phyloP scores from a whole-genome alignment of 2,888 invertebrate species.

The Sthenelais limicola region DNA sequence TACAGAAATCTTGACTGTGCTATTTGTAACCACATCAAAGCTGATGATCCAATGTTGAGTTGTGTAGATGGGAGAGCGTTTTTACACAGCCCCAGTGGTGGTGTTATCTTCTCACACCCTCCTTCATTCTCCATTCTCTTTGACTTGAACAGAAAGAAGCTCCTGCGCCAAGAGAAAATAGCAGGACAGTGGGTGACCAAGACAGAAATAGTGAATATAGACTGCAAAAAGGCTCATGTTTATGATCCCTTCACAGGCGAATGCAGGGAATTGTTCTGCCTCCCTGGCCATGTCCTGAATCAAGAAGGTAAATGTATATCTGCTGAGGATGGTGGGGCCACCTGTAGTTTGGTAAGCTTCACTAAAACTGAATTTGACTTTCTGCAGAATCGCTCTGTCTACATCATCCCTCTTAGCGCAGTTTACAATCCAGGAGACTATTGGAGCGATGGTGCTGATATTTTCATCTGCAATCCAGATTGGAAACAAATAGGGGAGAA shows the following conservation, averaged over 20 bases:
- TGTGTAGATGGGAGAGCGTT: conserved; percentile 32
- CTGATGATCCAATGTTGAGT: neutral
- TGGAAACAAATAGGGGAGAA: conserved; percentile 3
- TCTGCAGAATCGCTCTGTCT: conserved; percentile 16
- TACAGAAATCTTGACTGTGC: conserved; percentile 34
- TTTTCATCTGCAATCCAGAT: conserved; percentile 12
- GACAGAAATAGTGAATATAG: neutral
- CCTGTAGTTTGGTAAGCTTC: conserved; percentile 23
- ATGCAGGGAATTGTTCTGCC: conserved; percentile 9
- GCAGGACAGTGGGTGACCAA: conserved; percentile 8
- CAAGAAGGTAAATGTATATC: conserved; percentile 3
- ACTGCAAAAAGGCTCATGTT: conserved; percentile 4
- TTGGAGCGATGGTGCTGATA: conserved; percentile 15
- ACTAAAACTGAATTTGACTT: conserved; percentile 9
- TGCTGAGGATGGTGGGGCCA: conserved; percentile 12
- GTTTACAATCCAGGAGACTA: conserved; percentile 4
- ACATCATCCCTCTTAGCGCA: neutral
- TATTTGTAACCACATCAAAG: conserved; percentile 7
- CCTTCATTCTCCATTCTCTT: conserved; percentile 23
- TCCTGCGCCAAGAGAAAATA: neutral
- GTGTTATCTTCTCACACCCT: neutral
- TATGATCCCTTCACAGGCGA: conserved; percentile 21
- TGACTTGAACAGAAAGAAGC: conserved; percentile 3
- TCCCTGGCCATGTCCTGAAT: neutral
- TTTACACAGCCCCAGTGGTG: conserved; percentile 3